Evolutionary conservation across 2,113 vertebrate species (phyloP), one percentile per base, ranked within the genome.

Genomic region (Noctilio leporinus): DNA sequence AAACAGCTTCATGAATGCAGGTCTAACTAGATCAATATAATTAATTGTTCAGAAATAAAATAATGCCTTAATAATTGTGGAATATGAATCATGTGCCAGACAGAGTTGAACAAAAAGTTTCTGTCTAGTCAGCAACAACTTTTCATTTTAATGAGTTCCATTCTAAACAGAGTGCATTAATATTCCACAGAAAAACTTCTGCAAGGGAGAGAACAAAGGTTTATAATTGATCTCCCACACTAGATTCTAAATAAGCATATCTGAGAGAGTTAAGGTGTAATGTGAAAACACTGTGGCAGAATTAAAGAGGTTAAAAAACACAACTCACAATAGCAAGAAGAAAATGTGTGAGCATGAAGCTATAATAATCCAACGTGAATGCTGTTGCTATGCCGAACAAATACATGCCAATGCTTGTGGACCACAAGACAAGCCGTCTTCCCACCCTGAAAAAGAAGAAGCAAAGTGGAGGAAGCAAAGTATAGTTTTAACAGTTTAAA

Each of bases 241-340:
- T 81, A 77, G 89, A 82, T 82, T 81, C 53, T 43, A 85, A 94
- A 96, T 49, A 24, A 95, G 43, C 49, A 91, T 62, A 69, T n/a
- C 57, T 47, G 82, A 94, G 33, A 57, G 78, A 49, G 22, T 43
- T 45, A 75, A 90, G n/a, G 6, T 88, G 81, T 49, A 15, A 67
- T 10, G 30, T n/a, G 55, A 83, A 84, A 87, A 70, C 26, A 59
- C 20, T 17, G 38, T 43, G 38, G 51, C 26, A 26, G 70, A 90
- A 51, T 80, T 75, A 65, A 75, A 73, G 35, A 64, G 28, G 30
- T 40, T 4, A 47, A 67, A 65, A 81, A 86, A 43, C 93, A 28
- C 33, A 47, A 98, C 99, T 99, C 98, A 99, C 99, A 99, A 99
- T 99, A 77, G 99, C 99, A 10, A 99, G 99, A 69, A 99, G 98